Evolutionary conservation across 2,797 vertebrate genomes (phyloP), one percentile per base, ranked within the genome.

Genomic region (Protonibea diacanthus): DNA sequence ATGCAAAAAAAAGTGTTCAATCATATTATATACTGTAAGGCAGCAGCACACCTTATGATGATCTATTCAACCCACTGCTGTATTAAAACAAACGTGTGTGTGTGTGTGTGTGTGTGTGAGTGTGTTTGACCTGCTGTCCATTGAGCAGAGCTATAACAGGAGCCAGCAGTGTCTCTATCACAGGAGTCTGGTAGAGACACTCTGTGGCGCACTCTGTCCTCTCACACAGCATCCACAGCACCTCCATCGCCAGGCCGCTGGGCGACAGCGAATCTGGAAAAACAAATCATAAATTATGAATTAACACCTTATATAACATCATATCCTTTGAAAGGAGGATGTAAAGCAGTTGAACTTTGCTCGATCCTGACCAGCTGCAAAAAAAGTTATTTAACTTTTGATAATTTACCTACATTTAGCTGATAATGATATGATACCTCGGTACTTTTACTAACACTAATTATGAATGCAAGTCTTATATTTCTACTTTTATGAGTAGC

Each of bases 171-270:
- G 95, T 89, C 82, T 96, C 92, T 27, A 96, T 91, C 18, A 98
- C 95, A 0, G 91, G 82, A 9, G 84, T 91, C 7, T 90, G 95
- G 89, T 95, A 94, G 49, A 99, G 93, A 88, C 97, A 98, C 68
- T 97, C 95, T 8, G 76, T 84, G 18, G 97, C 96, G 80, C 96
- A 96, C 81, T 97, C 96, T 3, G 95, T 96, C 67, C 96, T 95
- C 72, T 98, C 97, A 90, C 97, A 97, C 62, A 99, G 93, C 80
- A 92, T 95, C 92, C 92, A 93, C 38, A 99, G 93, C 84, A 97
- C 88, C 80, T 98, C 97, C 94, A 96, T 96, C 88, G 95, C 96
- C 86, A 98, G 95, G 77, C 86, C 80, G 88, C 95, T 94, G 78
- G 98, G 97, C 29, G 95, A 96, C 82, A 97, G 95, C 29, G 78